Conservation (phyloP, 2,797 vertebrate species). For the Enteromius paludinosus region DNA sequence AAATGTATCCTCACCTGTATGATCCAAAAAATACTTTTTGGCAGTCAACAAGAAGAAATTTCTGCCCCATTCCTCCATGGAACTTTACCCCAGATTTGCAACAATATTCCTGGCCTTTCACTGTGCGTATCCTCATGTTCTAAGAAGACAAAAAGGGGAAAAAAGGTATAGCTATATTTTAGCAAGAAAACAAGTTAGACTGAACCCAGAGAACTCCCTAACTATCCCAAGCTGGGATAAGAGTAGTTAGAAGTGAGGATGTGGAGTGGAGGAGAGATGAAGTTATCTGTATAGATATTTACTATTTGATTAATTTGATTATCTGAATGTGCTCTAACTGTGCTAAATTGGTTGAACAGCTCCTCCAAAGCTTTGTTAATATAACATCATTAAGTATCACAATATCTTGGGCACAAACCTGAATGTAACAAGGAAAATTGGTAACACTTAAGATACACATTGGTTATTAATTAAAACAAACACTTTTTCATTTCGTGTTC, state of each 20-base stretch:
- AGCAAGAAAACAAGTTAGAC: conserved; percentile 19
- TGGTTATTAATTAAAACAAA: not conserved
- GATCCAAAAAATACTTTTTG: conserved; percentile 93
- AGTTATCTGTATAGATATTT: not conserved
- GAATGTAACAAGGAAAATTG: not conserved
- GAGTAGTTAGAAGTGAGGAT: not conserved
- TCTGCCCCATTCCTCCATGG: conserved; percentile 92
- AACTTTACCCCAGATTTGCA: conserved; percentile 94
- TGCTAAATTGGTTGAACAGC: not conserved
- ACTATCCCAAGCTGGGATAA: not conserved
- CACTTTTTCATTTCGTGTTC: not conserved
- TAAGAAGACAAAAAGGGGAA: conserved; percentile 63
- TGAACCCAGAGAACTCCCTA: not conserved
- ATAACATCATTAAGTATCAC: not conserved
- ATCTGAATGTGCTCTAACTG: not conserved
- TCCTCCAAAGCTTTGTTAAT: not conserved
- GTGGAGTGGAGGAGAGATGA: not conserved
- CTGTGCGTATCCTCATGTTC: conserved; percentile 94
- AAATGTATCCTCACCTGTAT: conserved; percentile 86
- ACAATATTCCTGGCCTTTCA: conserved; percentile 93
- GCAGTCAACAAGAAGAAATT: conserved; percentile 92
- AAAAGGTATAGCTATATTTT: conserved; percentile 39
- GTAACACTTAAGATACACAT: not conserved
- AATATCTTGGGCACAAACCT: not conserved
- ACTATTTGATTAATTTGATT: not conserved